Conservation (phyloP, 1,140 invertebrate genomes). For the Macrotrachela quadricornifera region DNA sequence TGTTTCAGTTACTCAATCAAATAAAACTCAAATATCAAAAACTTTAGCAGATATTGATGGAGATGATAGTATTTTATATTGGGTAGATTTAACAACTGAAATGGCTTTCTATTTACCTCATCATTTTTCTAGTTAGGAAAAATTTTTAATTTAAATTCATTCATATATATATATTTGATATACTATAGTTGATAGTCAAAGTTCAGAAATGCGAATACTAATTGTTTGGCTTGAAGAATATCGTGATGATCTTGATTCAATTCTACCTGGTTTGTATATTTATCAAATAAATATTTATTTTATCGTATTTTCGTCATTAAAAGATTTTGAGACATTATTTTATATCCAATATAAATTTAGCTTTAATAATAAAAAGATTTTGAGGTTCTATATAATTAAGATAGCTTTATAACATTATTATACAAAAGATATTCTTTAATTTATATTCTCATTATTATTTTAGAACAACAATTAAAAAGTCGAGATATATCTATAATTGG, state of each 20-base stretch:
- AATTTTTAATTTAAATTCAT: background rate
- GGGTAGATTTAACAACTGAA: conserved; percentile 82
- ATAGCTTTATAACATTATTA: no score
- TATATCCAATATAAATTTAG: no score
- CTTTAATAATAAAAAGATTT: no score
- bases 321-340: no score
- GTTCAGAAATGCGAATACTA: conserved; percentile 47
- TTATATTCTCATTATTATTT: no score
- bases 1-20: background rate
- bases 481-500: no score
- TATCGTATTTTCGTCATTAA: no score
- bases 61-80: conserved; percentile 56
- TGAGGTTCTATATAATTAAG: no score
- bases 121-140: background rate
- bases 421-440: no score
- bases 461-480: no score
- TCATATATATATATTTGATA: background rate
- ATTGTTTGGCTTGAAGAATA: conserved; percentile 82
- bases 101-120: conserved; percentile 76
- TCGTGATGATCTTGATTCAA: conserved; percentile 57
- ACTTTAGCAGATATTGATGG: conserved; percentile 33
- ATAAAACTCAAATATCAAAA: background rate
- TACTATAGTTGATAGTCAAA: conserved; percentile 28
- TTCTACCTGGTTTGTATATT: conserved; percentile 50
- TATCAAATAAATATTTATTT: background rate